A percentile compares a stretch with the other conserved stretches of the same genome.
Evolutionary conservation across 2,797 vertebrate species (phyloP).

Genomic region (Rhinichthys osculus): DNA sequence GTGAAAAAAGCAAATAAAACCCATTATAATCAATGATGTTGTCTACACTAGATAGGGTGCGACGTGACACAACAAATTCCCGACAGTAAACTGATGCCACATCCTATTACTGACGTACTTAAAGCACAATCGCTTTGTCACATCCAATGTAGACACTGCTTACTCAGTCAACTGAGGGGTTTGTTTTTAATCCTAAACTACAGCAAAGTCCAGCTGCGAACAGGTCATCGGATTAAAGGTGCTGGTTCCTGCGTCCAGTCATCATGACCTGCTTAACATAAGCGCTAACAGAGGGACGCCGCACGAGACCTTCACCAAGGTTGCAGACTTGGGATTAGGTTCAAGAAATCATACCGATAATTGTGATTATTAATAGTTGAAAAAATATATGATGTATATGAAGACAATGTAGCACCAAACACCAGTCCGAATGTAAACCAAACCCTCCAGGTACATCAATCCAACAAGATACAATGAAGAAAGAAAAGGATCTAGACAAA

Average conservation of each 20-base stretch:
- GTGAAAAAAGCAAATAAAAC: not conserved
- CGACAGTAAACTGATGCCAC: not conserved
- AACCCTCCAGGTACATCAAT: not conserved
- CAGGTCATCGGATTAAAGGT: slow-evolving; percentile 39
- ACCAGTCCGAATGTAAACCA: not conserved
- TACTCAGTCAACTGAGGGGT: not conserved
- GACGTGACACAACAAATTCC: not conserved
- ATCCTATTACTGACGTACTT: not conserved
- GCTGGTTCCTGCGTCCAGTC: slow-evolving; percentile 31
- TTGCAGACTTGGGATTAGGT: slow-evolving; percentile 15
- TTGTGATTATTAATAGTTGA: not conserved
- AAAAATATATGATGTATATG: too few species aligned
- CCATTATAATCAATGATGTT: not conserved
- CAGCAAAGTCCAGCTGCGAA: not conserved
- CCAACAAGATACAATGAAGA: not conserved
- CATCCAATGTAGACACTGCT: not conserved
- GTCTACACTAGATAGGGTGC: not conserved
- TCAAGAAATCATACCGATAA: not conserved
- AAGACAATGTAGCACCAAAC: not conserved
- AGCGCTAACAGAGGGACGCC: not conserved
- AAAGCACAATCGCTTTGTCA: not conserved
- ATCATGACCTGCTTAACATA: slow-evolving; percentile 27
- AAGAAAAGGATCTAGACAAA: not conserved
- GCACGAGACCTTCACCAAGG: not conserved
- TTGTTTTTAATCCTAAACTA: not conserved